phyloP scores from a whole-genome alignment of 2,888 invertebrate species.

The Drosophila rellima region DNA sequence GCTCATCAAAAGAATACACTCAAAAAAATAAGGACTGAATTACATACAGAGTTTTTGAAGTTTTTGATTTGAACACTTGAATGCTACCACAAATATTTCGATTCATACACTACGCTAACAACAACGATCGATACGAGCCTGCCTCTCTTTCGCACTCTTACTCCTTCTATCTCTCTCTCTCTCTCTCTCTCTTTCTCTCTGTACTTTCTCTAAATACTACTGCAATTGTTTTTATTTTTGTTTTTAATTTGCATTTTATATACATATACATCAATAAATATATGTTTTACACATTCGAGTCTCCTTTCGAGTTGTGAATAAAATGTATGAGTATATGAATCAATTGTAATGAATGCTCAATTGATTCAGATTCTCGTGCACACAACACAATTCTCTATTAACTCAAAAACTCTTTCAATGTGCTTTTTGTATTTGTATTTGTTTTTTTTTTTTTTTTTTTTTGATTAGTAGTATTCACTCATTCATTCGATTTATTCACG shows the following conservation, averaged over 20 bases:
- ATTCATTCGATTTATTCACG: constrained; percentile 17
- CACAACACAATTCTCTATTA: background rate
- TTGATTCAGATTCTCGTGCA: background rate
- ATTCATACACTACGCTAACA: constrained; percentile 58
- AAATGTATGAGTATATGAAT: background rate
- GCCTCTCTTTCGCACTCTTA: background rate
- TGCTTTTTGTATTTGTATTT: background rate
- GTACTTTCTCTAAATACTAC: constrained; percentile 1
- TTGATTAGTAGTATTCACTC: constrained; percentile 23
- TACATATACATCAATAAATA: constrained; percentile 21
- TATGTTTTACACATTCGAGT: background rate
- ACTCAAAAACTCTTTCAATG: background rate
- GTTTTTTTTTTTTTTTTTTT: background rate
- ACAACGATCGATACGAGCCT: constrained; percentile 77
- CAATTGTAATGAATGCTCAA: background rate
- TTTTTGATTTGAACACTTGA: background rate
- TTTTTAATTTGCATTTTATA: constrained; percentile 9
- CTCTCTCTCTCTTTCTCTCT: background rate
- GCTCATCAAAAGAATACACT: constrained; percentile 71
- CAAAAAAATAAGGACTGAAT: constrained; percentile 29
- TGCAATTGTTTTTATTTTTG: constrained; percentile 2
- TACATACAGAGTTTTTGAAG: constrained; percentile 5
- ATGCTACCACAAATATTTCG: constrained; percentile 3
- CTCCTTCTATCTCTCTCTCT: background rate
- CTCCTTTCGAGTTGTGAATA: background rate